A percentile compares a stretch with the other conserved stretches of the same genome.
Evolutionary conservation across 2,797 vertebrate genomes (phyloP).

Genomic region (Limnodromus scolopaceus): DNA sequence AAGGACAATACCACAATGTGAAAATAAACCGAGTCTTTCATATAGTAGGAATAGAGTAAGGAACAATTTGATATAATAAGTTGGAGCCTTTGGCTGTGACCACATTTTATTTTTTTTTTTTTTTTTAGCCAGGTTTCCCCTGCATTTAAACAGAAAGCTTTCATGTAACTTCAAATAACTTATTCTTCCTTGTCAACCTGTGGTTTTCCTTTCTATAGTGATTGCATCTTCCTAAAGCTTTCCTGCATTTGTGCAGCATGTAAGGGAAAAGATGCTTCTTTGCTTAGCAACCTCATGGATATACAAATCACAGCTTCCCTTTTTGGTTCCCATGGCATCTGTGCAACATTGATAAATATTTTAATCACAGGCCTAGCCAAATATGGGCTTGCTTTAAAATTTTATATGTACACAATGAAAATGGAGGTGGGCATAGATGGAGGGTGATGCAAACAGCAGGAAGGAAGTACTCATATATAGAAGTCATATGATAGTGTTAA

Average conservation of each 20-base stretch:
- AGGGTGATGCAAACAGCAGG: not conserved
- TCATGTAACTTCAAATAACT: not conserved
- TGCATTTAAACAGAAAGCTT: not conserved
- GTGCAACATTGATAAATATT: conserved; percentile 27
- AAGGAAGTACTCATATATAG: not conserved
- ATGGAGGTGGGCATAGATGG: not conserved
- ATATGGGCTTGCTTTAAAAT: not conserved
- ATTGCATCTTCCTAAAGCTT: not conserved
- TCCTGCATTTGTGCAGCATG: not conserved
- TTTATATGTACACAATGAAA: not conserved
- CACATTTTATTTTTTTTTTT: not conserved
- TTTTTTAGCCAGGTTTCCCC: not conserved
- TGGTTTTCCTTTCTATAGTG: not conserved
- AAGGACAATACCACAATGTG: not conserved
- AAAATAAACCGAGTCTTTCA: not conserved
- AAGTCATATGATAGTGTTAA: not conserved
- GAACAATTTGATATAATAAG: not conserved
- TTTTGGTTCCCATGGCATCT: not conserved
- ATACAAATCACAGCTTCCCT: not conserved
- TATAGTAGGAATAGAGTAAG: not conserved
- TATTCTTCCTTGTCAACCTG: not conserved
- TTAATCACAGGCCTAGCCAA: not conserved
- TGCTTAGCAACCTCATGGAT: not conserved
- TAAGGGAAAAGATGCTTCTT: not conserved
- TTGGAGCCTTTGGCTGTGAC: not conserved